Conservation (phyloP, 2,888 invertebrate species). For the Ochlodes sylvanus region DNA sequence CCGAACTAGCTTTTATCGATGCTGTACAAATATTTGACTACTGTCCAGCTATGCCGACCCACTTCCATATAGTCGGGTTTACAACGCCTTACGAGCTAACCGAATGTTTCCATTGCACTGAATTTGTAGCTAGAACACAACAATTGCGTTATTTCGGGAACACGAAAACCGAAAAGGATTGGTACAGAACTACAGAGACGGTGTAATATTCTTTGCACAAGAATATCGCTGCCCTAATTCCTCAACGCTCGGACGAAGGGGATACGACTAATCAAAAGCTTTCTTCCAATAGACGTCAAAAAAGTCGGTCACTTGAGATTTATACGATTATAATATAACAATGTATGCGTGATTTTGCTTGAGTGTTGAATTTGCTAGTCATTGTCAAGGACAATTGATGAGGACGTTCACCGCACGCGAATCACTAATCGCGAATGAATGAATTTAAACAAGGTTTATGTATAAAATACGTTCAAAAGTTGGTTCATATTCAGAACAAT, state of each 20-base stretch:
- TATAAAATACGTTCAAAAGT: too few relatives aligned
- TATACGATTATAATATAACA: slow-evolving; percentile 3
- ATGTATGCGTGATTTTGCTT: too few relatives aligned
- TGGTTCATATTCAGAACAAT: too few relatives aligned
- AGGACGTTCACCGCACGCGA: not conserved
- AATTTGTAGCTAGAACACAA: slow-evolving; percentile 31
- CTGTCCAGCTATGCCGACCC: too few relatives aligned
- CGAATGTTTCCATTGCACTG: slow-evolving; percentile 18
- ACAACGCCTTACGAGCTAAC: slow-evolving; percentile 8
- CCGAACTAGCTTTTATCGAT: too few relatives aligned
- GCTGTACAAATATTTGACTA: too few relatives aligned
- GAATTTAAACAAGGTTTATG: too few relatives aligned
- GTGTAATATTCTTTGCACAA: slow-evolving; percentile 36
- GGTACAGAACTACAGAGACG: slow-evolving; percentile 18
- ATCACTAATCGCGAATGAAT: too few relatives aligned
- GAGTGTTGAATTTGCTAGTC: not conserved
- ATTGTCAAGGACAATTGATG: not conserved
- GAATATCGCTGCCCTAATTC: slow-evolving; percentile 42
- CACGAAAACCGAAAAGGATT: slow-evolving; percentile 24
- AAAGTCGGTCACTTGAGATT: slow-evolving; percentile 25
- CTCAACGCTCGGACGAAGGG: slow-evolving; percentile 55
- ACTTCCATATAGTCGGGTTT: not conserved
- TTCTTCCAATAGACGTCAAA: slow-evolving; percentile 35
- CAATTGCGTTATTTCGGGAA: slow-evolving; percentile 28
- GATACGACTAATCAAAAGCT: slow-evolving; percentile 43